Evolutionary conservation across 1,140 invertebrate genomes (phyloP), one percentile per base, ranked within the genome.

Genomic region (Drosophila arawakana): DNA sequence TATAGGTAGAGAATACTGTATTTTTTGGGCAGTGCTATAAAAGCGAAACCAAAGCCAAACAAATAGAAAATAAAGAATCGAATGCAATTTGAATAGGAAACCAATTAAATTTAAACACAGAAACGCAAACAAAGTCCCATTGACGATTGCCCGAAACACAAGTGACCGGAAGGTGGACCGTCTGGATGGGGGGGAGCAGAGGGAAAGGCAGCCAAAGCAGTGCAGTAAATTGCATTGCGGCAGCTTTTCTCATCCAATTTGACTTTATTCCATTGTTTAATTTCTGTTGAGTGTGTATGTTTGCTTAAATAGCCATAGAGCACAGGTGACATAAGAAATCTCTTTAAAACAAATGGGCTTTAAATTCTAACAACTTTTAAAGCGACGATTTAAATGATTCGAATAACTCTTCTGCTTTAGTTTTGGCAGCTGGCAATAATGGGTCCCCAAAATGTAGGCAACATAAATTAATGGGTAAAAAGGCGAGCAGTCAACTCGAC

Each of bases 381-480:
- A 44, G 9, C 2, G 0, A 44, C 11, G 13, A 15, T n/a, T 44
- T 44, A 6, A 44, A 44, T 44, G 11, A n/a, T n/a, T 13, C 10
- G 15, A n/a, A n/a, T 55, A 47, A 13, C 69, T 58, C 52, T 72
- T 65, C 15, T 52, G 46, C 66, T 46, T 61, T 10, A 11, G 7
- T 52, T 10, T 50, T 65, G 70, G 37, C 52, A 68, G 41, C 71
- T 67, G 46, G 44, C 54, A 59, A 41, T 63, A 63, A 63, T 73
- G 49, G 67, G 59, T 68, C 60, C 61, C 55, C 15, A 65, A 57
- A 67, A 76, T 72, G 57, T 66, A 58, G 67, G 74, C 77, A 61
- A 79, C 76, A 83, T 83, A 83, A 84, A 83, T 83, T 83, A 83
- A 83, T 83, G 81, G 76, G 68, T 77, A 83, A 84, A 84, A 74